A percentile compares a stretch with the other conserved stretches of the same genome.
Conservation (phyloP, 2,113 vertebrate genomes). For the Notechis scutatus region DNA sequence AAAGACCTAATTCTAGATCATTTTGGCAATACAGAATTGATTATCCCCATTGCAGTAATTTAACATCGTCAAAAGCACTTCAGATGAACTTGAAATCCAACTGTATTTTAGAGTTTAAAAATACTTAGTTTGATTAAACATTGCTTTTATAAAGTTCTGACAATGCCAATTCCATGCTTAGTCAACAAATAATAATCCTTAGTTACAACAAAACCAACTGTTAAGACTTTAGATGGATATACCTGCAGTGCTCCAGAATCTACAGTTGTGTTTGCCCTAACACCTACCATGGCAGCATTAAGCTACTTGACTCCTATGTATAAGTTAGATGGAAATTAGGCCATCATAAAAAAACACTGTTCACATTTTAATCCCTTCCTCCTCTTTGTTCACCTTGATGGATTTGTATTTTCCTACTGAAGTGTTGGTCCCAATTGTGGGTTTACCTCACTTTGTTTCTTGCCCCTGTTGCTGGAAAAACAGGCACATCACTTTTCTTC, state of each 20-base stretch:
- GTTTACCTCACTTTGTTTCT: not conserved
- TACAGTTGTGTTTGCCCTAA: not conserved
- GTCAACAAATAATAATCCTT: not conserved
- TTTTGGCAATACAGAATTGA: not conserved
- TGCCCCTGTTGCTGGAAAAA: not conserved
- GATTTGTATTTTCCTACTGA: not conserved
- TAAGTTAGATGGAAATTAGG: not conserved
- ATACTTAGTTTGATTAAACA: not conserved
- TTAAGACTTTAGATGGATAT: not conserved
- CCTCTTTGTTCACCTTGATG: not conserved
- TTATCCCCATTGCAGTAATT: not conserved
- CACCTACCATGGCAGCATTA: not conserved
- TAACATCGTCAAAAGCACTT: not conserved
- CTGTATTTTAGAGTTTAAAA: not conserved
- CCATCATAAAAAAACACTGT: not conserved
- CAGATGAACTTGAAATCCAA: not conserved
- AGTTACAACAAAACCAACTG: not conserved
- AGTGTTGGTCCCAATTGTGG: not conserved
- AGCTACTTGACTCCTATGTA: not conserved
- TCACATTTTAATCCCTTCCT: not conserved
- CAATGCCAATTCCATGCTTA: not conserved
- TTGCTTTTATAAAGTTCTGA: not conserved
- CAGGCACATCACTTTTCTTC: not conserved
- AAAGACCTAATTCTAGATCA: not conserved
- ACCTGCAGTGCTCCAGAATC: not conserved